A percentile compares a stretch with the other conserved stretches of the same genome.
phyloP scores from a whole-genome alignment of 1,140 invertebrate genomes.

The Branchinecta lynchi region DNA sequence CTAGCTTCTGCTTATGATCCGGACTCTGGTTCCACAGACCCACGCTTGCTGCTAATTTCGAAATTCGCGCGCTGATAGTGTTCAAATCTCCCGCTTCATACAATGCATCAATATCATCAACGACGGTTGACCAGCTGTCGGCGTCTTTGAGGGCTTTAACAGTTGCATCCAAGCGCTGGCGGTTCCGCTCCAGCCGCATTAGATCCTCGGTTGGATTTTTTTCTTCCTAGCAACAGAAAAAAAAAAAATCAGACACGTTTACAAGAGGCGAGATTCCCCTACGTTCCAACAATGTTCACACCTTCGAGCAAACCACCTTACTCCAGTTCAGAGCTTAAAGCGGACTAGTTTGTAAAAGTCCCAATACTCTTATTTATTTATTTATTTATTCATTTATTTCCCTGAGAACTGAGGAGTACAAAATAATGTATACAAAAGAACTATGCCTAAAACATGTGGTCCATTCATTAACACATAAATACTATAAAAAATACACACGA shows the following conservation, averaged over 20 bases:
- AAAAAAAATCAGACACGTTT: not conserved
- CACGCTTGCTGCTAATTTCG: not conserved
- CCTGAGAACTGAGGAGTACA: too few relatives aligned
- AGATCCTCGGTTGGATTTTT: not conserved
- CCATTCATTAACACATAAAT: too few relatives aligned
- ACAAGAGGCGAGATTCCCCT: not conserved
- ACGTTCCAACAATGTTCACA: too few relatives aligned
- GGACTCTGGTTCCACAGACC: not conserved
- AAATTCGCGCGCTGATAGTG: not conserved
- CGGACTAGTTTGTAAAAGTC: not conserved
- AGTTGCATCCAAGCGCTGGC: not conserved
- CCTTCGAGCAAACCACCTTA: too few relatives aligned
- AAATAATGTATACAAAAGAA: too few relatives aligned
- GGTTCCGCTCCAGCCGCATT: not conserved
- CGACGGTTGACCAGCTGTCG: not conserved
- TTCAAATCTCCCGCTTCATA: not conserved
- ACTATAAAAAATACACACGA: too few relatives aligned
- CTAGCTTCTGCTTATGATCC: not conserved
- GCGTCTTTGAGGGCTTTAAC: constrained; percentile 7
- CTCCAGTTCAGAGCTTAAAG: not conserved
- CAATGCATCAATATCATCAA: not conserved
- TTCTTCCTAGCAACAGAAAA: not conserved
- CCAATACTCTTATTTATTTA: not conserved
- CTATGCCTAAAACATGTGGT: too few relatives aligned
- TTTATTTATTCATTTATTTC: too few relatives aligned